Percentiles rank a stretch among this genome's conserved stretches.
Evolutionary conservation across 2,888 invertebrate species (phyloP).

Genomic region (Eupeodes latifasciatus): DNA sequence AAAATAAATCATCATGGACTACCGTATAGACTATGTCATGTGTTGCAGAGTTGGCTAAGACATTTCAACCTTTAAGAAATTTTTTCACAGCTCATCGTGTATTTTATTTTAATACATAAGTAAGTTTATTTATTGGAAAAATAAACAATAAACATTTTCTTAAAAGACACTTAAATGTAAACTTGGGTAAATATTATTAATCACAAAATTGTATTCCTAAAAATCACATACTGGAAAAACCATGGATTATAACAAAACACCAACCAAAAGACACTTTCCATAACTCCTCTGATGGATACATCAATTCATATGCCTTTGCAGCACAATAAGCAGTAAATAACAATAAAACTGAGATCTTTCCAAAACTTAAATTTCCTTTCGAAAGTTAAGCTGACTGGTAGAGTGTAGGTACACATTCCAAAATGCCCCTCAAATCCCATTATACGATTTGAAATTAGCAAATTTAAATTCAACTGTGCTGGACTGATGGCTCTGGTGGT

Average conservation of each 20-base stretch:
- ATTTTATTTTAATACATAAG: too few species aligned
- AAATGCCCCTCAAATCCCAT: conserved; percentile 28
- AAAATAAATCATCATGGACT: too few species aligned
- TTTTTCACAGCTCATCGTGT: too few species aligned
- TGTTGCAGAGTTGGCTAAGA: too few species aligned
- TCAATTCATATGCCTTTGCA: conserved; percentile 12
- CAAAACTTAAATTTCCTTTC: conserved; percentile 51
- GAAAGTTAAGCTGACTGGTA: conserved; percentile 38
- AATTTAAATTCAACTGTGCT: conserved; percentile 58
- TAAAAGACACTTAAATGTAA: too few species aligned
- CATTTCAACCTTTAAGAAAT: too few species aligned
- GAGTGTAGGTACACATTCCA: neutral
- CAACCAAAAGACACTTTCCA: neutral
- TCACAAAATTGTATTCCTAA: neutral
- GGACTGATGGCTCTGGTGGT: neutral
- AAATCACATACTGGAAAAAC: neutral
- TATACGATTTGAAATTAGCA: conserved; percentile 54
- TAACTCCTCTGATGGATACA: neutral
- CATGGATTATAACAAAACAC: neutral
- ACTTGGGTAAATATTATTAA: too few species aligned
- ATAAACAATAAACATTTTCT: too few species aligned
- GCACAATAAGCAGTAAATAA: conserved; percentile 27
- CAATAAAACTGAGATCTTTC: conserved; percentile 49
- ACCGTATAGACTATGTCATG: too few species aligned
- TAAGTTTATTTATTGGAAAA: too few species aligned